Evolutionary conservation across 2,797 vertebrate genomes (phyloP).

Genomic region (Oophaga sylvatica): DNA sequence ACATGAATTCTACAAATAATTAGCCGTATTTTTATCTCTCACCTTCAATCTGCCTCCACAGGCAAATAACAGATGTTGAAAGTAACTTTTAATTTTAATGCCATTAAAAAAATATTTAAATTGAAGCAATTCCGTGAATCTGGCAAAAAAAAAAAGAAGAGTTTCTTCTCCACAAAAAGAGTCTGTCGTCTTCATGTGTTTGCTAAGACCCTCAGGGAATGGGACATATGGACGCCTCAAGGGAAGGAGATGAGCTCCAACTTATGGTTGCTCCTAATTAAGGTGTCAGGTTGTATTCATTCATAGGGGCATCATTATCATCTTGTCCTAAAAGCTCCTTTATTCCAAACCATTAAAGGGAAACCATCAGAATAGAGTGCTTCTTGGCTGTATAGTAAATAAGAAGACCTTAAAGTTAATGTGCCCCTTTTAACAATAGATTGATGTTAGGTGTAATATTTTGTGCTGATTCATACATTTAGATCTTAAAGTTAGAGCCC

Average conservation of each 20-base stretch:
- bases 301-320: conserved; percentile 17
- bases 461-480: not conserved
- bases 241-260: not conserved
- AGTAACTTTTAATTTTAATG: conserved; percentile 42
- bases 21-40: conserved; percentile 41
- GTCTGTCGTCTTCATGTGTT: conserved; percentile 1
- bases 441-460: not conserved
- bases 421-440: not conserved
- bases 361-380: not conserved
- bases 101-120: conserved; percentile 44
- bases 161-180: not conserved
- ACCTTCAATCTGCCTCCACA: conserved; percentile 40
- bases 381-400: not conserved
- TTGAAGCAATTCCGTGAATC: conserved; percentile 5
- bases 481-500: no score
- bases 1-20: conserved; percentile 48
- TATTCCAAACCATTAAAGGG: conserved; percentile 6
- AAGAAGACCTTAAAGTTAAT: not conserved
- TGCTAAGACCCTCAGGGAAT: not conserved
- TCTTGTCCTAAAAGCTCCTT: conserved; percentile 11
- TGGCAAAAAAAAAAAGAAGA: not conserved
- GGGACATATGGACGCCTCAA: not conserved
- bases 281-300: conserved; percentile 12
- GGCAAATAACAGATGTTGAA: conserved; percentile 40
- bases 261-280: conserved; percentile 18